A percentile compares a stretch with the other conserved stretches of the same genome.
These are phyloP conservation scores for Garrulus glandarius DNA, from an alignment of 2,797 vertebrate species.

Conservation along the genomic window DNA sequence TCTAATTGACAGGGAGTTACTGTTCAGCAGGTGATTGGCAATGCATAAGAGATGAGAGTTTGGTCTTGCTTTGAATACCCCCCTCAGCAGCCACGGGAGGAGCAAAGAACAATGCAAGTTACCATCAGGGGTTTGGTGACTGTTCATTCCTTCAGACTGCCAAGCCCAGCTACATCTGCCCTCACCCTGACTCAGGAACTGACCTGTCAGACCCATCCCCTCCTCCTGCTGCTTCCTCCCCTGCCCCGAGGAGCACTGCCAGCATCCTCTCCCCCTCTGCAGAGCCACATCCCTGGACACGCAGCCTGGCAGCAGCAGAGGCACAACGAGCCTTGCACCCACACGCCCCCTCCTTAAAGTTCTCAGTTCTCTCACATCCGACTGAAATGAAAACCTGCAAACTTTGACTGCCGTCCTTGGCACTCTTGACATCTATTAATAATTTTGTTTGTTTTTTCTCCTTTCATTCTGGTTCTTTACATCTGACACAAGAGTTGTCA, in stretches of 20 bases:
- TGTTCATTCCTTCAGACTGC: background rate
- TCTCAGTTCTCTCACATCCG: background rate
- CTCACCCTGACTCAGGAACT: background rate
- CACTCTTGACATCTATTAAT: background rate
- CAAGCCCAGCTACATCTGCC: background rate
- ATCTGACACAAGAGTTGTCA: background rate
- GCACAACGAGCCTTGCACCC: background rate
- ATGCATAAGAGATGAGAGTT: background rate
- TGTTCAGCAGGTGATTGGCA: background rate
- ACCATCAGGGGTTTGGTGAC: background rate
- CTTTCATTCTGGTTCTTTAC: background rate
- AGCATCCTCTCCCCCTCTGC: background rate
- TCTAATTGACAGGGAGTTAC: background rate
- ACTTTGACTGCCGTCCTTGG: background rate
- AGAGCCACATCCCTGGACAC: background rate
- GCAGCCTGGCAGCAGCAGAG: background rate
- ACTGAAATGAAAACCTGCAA: background rate
- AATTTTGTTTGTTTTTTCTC: background rate
- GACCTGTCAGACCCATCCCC: background rate
- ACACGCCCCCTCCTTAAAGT: background rate
- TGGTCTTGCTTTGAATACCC: background rate
- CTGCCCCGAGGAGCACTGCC: rapidly evolving
- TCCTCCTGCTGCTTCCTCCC: background rate
- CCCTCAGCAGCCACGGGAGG: background rate
- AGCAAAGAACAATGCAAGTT: background rate